Evolutionary conservation across 2,113 vertebrate species (phyloP).

Genomic region (Neoarius graeffei): DNA sequence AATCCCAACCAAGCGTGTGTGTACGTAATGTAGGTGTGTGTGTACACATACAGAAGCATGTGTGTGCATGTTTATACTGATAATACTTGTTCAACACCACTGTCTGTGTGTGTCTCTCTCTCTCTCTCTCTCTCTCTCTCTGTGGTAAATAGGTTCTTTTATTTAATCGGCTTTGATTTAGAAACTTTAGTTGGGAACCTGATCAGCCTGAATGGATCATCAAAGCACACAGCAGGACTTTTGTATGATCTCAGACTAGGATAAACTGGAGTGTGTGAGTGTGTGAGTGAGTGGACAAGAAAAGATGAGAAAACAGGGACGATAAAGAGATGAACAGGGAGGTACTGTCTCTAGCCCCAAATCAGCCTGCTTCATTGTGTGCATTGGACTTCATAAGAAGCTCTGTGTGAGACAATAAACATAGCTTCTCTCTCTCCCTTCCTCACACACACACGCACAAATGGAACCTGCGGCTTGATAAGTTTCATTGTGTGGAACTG

Average conservation of each 20-base stretch:
- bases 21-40: background rate
- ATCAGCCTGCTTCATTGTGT: slow-evolving; percentile 50
- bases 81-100: background rate
- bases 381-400: slow-evolving; percentile 19
- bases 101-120: background rate
- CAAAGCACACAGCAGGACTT: slow-evolving; percentile 18
- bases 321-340: slow-evolving; percentile 28
- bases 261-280: slow-evolving; percentile 5
- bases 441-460: background rate
- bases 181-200: slow-evolving; percentile 9
- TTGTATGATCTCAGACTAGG: slow-evolving; percentile 11
- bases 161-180: slow-evolving; percentile 5
- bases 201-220: slow-evolving; percentile 35
- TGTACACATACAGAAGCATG: background rate
- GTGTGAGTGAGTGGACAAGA: background rate
- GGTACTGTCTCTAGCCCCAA: background rate
- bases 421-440: background rate
- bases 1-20: background rate
- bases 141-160: background rate
- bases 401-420: slow-evolving; percentile 1
- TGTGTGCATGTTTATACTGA: slow-evolving; percentile 4
- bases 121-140: background rate
- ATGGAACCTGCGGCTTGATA: slow-evolving; percentile 22
- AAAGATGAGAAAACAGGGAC: background rate
- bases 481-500: slow-evolving; percentile 48